A percentile compares a stretch with the other conserved stretches of the same genome.
These are phyloP conservation scores for Anhinga anhinga DNA, from an alignment of 2,113 vertebrate genomes.

Conservation along the genomic window DNA sequence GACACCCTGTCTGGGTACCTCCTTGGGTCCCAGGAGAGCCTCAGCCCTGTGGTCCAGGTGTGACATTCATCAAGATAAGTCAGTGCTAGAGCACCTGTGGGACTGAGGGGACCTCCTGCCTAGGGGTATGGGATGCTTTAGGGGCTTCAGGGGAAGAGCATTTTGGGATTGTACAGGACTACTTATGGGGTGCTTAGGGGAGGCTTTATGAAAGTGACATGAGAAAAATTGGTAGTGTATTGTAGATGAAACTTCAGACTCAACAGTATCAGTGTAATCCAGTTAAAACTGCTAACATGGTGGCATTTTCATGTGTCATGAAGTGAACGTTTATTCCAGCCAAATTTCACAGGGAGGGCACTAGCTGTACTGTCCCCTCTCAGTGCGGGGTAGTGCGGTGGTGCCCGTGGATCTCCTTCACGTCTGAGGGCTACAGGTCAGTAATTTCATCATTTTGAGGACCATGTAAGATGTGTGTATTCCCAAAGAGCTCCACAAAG, in stretches of 20 bases:
- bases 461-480: background rate
- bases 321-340: background rate
- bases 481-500: background rate
- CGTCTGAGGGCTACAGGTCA: background rate
- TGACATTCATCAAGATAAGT: background rate
- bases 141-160: background rate
- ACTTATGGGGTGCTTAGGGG: background rate
- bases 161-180: background rate
- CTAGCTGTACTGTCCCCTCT: background rate
- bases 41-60: background rate
- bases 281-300: accelerated
- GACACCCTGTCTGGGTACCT: background rate
- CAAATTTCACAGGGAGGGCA: background rate
- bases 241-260: background rate
- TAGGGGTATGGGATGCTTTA: background rate
- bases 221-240: background rate
- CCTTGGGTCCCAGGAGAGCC: background rate
- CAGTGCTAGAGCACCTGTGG: background rate
- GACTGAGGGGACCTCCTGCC: background rate
- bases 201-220: background rate
- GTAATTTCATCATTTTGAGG: background rate
- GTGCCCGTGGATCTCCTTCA: background rate
- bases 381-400: background rate
- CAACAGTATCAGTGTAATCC: background rate
- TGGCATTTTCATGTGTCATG: background rate